Conservation (phyloP, 1,140 invertebrate genomes). For the Cherax quadricarinatus region DNA sequence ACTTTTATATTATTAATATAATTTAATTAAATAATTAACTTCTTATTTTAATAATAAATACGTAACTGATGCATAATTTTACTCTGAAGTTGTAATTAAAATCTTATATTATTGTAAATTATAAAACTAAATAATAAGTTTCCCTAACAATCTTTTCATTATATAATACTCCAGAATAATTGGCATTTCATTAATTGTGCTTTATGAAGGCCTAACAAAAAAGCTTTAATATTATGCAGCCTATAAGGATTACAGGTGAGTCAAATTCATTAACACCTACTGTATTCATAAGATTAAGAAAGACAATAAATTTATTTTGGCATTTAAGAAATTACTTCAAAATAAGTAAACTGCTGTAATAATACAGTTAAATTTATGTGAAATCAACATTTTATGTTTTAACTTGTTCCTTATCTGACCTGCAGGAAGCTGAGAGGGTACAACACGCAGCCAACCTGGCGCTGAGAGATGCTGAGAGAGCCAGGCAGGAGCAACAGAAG, state of each 20-base stretch:
- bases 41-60: too few species aligned
- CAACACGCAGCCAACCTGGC: slow-evolving; percentile 41
- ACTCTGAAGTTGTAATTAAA: too few species aligned
- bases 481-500: slow-evolving; percentile 57
- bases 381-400: not conserved
- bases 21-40: too few species aligned
- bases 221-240: not conserved
- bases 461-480: slow-evolving; percentile 51
- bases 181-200: not conserved
- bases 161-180: too few species aligned
- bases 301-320: not conserved
- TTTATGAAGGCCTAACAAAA: not conserved
- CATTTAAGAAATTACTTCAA: too few species aligned
- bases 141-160: too few species aligned
- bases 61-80: too few species aligned
- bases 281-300: not conserved
- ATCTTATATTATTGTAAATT: too few species aligned
- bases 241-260: not conserved
- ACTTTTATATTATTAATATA: too few species aligned
- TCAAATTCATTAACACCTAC: not conserved
- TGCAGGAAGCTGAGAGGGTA: slow-evolving; percentile 65
- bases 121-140: too few species aligned
- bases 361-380: not conserved
- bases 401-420: not conserved
- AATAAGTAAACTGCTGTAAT: too few species aligned